Evolutionary conservation across 1,140 invertebrate species (phyloP), one percentile per base, ranked within the genome.

Genomic region (Bombus confusus): DNA sequence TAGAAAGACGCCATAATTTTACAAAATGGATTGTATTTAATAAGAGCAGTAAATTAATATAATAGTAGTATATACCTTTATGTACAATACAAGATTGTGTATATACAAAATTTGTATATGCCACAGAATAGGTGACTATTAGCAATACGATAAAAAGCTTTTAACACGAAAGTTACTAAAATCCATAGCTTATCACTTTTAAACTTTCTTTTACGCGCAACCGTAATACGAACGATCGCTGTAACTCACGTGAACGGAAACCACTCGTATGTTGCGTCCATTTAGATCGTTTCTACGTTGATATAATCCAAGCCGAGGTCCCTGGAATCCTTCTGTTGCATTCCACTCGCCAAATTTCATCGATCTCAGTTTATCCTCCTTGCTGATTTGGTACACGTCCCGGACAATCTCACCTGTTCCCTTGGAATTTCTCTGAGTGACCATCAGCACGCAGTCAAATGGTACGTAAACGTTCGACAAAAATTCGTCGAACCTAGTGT

Each of bases 351-450:
- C 95, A 41, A 94, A 95, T 0, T 22, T 52, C 9, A 75, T 83
- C 2, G 73, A 88, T 74, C 88, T 91, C 0, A 95, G 68, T 68
- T 93, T 87, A n/a, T 80, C 80, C 13, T 83, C 90, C 71, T 83
- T 90, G 34, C 90, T 86, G 25, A 95, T 87, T 73, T 91, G 92
- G 84, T 95, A 95, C 41, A 93, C 90, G 86, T 95, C 95, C 1
- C 83, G 92, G 15, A 95, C 86, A 15, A 88, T 87, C 68, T 94
- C 93, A 0, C 79, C 85, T 3, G 80, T 79, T 31, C 81, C 73
- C 0, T 83, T 64, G 3, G 69, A 1, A 0, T 83, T 72, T 52
- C 86, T 88, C 72, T 88, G 80, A 34, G 88, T 78, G 0, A 94
- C 78, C 85, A 95, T 87, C 72, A 95, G 91, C 2, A 90, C 73